Percentiles rank a stretch among this genome's conserved stretches.
Conservation (phyloP, 2,113 vertebrate genomes). For the Stomatorhinus ivindoensis region DNA sequence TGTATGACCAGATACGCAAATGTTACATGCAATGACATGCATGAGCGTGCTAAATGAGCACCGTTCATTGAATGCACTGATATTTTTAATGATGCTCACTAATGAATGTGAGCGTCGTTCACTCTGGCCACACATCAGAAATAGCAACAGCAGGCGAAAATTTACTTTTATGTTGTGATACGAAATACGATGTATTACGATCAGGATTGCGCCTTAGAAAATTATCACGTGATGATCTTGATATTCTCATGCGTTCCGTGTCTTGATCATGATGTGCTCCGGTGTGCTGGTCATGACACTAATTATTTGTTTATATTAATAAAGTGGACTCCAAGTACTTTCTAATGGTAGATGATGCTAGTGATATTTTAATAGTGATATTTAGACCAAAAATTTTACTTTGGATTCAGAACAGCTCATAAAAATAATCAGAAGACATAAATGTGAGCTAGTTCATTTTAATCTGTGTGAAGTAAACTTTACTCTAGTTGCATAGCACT, state of each 20-base stretch:
- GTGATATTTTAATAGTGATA: not conserved
- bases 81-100: not conserved
- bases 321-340: not conserved
- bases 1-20: not conserved
- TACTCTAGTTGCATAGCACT: not conserved
- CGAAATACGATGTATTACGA: not conserved
- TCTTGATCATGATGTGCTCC: not conserved
- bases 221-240: not conserved
- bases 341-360: not conserved
- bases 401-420: not conserved
- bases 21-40: not conserved
- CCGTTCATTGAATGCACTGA: not conserved
- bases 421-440: not conserved
- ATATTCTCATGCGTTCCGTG: not conserved
- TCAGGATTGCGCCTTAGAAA: not conserved
- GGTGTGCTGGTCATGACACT: not conserved
- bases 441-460: not conserved
- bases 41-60: not conserved
- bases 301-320: not conserved
- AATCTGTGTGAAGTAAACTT: not conserved
- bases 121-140: not conserved
- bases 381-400: not conserved
- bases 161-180: not conserved
- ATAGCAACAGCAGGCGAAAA: not conserved
- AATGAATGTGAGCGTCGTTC: not conserved